phyloP scores from a whole-genome alignment of 1,140 invertebrate species.

The Zeugodacus cucurbitae region DNA sequence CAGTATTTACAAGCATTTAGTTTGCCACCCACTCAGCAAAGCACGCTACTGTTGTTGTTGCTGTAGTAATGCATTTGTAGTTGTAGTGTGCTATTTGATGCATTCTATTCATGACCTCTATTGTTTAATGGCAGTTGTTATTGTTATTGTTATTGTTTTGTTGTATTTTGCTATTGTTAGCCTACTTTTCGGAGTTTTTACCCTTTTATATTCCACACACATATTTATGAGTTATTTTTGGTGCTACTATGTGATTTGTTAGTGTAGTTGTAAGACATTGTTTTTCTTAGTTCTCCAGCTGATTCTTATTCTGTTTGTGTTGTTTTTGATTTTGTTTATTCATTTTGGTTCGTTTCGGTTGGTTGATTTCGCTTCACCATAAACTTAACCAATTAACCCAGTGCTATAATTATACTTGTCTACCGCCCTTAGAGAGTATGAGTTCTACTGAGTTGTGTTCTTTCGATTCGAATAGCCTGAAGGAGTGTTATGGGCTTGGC shows the following conservation, averaged over 20 bases:
- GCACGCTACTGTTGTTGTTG: background rate
- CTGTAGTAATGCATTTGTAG: background rate
- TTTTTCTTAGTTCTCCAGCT: background rate
- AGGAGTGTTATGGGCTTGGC: too few species aligned
- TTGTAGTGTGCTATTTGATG: background rate
- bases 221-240: background rate
- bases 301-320: background rate
- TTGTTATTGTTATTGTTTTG: background rate
- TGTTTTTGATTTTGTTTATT: background rate
- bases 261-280: background rate
- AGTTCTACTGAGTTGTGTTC: too few species aligned
- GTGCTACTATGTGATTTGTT: background rate
- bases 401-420: background rate
- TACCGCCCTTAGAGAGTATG: background rate
- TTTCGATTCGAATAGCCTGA: too few species aligned
- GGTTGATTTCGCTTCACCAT: background rate
- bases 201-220: background rate
- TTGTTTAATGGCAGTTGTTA: background rate
- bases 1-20: background rate
- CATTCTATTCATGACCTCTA: slow-evolving; percentile 5
- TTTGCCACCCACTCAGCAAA: background rate
- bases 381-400: background rate
- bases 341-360: background rate
- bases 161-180: background rate
- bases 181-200: background rate